These are phyloP conservation scores for Galeopterus variegatus DNA, from an alignment of 2,113 vertebrate genomes.

Conservation along the genomic window DNA sequence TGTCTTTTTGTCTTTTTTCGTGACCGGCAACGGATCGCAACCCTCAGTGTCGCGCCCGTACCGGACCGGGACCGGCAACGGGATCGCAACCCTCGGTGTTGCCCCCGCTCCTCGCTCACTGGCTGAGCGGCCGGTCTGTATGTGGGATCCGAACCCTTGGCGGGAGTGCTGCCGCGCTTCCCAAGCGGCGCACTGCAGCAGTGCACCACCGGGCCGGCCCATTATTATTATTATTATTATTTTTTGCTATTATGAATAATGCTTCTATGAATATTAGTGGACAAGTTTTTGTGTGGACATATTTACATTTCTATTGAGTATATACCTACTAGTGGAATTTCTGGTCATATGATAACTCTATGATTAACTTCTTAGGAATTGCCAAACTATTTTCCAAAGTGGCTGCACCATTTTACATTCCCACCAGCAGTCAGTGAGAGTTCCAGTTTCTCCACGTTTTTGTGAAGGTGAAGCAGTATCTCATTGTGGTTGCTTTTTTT, in stretches of 20 bases:
- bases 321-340: background rate
- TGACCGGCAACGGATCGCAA: too few relatives aligned
- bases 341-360: background rate
- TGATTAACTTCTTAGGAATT: background rate
- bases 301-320: background rate
- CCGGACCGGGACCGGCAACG: too few relatives aligned
- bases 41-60: too few relatives aligned
- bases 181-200: too few relatives aligned
- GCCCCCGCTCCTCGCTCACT: too few relatives aligned
- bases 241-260: background rate
- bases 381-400: background rate
- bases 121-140: too few relatives aligned
- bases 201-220: too few relatives aligned
- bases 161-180: too few relatives aligned
- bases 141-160: too few relatives aligned
- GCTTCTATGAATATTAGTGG: background rate
- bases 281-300: background rate
- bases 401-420: background rate
- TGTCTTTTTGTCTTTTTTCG: too few relatives aligned
- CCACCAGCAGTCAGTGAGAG: background rate
- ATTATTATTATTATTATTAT: too few relatives aligned
- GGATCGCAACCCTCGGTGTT: too few relatives aligned
- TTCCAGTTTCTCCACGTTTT: background rate
- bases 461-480: background rate
- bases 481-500: background rate